Evolutionary conservation across 1,140 invertebrate species (phyloP), one percentile per base, ranked within the genome.

Genomic region (Teleogryllus occipitalis): DNA sequence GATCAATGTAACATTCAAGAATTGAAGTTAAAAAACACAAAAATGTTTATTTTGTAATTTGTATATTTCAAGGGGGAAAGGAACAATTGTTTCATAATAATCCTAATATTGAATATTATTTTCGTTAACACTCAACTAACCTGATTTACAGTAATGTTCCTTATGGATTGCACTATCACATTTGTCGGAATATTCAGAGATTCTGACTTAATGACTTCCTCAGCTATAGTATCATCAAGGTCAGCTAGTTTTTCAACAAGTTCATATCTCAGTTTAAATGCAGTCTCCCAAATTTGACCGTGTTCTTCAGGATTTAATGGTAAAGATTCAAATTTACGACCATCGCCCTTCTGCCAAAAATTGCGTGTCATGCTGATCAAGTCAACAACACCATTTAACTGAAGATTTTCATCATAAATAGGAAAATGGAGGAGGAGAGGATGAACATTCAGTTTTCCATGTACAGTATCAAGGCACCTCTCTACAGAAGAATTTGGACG

Each of bases 351-450:
- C 18, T 18, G 10, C 54, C 54, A 65, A 14, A 1, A 18, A 14
- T 14, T 65, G 10, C 7, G 10, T 18, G 10, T 65, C 85, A 95
- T 85, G 7, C 88, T 89, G 76, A 97, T 84, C 18, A 98, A 83
- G 87, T 98, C 96, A 65, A 96, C 87, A 15, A 98, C 85, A 81
- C 93, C 95, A 85, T 85, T 81, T 81, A 91, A 85, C 48, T 84
- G 86, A 46, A 88, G 83, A 74, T 88, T 87, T 65, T 1, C 18
- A 65, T 65, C 54, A 81, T 87, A 90, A 0, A 95, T 83, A 2
- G 97, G 96, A 74, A 92, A 85, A 81, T 98, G 96, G 8, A 96
- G 82, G 21, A 92, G 87, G 39, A 98, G 84, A 0, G 94, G 90
- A 8, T 87, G 85, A 0, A 89, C 87, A 15, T 92, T 88, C 7